Evolutionary conservation across 2,888 invertebrate genomes (phyloP).

Genomic region (Crematogaster levior): DNA sequence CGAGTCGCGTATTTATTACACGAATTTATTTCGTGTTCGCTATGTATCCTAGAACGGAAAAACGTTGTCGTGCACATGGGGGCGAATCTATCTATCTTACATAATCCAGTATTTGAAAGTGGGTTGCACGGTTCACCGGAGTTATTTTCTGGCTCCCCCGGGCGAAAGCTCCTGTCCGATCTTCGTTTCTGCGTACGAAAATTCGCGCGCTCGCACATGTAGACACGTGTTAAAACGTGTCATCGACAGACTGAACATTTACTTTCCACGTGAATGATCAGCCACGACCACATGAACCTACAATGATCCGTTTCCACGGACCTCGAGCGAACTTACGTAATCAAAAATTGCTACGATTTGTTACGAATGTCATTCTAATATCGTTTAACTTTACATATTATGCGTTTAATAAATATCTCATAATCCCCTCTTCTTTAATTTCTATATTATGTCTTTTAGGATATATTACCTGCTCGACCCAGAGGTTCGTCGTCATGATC

Average conservation of each 20-base stretch:
- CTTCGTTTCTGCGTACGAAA: constrained; percentile 58
- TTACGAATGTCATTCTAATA: not conserved
- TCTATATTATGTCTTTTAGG: not conserved
- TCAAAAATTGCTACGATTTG: not conserved
- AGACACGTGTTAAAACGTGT: constrained; percentile 25
- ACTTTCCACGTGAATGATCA: constrained; percentile 1
- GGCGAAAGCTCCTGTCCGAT: constrained; percentile 64
- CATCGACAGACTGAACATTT: constrained; percentile 28
- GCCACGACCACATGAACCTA: no score
- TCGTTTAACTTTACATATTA: not conserved
- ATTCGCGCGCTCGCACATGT: constrained; percentile 9
- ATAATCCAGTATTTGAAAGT: constrained; percentile 76
- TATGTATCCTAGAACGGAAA: constrained; percentile 26
- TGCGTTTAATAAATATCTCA: not conserved
- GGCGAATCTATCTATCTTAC: constrained; percentile 66
- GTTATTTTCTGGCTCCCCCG: constrained; percentile 76
- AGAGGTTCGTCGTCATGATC: constrained; percentile 90
- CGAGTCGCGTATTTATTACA: constrained; percentile 36
- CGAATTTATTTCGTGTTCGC: constrained; percentile 25
- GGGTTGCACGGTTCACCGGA: constrained; percentile 81
- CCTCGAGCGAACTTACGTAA: not conserved
- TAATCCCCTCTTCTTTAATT: not conserved
- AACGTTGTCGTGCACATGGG: constrained; percentile 13
- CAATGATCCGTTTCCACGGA: not conserved
- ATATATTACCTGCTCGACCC: constrained; percentile 88